Base-by-base conservation (phyloP, 2,888 invertebrate species). In the Rotaria magnacalcarata region DNA sequence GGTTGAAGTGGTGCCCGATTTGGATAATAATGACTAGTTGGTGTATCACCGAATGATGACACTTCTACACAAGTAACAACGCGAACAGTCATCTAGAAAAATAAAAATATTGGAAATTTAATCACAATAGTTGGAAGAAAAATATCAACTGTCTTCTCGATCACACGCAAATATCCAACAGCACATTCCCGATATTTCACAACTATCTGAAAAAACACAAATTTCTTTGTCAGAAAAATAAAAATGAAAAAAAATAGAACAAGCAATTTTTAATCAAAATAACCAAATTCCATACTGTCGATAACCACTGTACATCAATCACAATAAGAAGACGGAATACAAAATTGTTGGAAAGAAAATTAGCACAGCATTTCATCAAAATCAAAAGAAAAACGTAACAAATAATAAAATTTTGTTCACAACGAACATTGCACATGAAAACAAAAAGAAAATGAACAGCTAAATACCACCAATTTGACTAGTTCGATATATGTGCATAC, bases 1-100 rank as follows among this genome's bases (percentile, higher is more conserved):
- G 43, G 24, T 80, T 80, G 80, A 47, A 80, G 47, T 24, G 80
- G 80, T 47, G 80, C 80, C 11, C 80, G 80, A n/a, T 80, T 80
- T n/a, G 43, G 47, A 47, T 11, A 24, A 80, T 80, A 80, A 47
- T 47, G n/a, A 80, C 80, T 0, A 43, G 43, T 80, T 14, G 43
- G 8, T 24, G 11, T n/a, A n/a, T 60, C 60, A 60, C 27, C 14
- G 27, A n/a, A 27, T 24, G 67, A 6, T 11, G 11, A 11, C n/a
- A 47, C 47, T 47, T n/a, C 16, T 24, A 80, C 80, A n/a, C 80
- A 10, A 80, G 6, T 47, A 24, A 80, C 80, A 24, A 80, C 80
- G 11, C 47, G 80, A 80, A 80, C 41, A 24, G 43, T 24, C 43
- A 47, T 80, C 80, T 80, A n/a, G 24, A 80, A 67, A 19, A 67